Evolutionary conservation across 2,888 invertebrate species (phyloP).

Genomic region (Tridacna crocea): DNA sequence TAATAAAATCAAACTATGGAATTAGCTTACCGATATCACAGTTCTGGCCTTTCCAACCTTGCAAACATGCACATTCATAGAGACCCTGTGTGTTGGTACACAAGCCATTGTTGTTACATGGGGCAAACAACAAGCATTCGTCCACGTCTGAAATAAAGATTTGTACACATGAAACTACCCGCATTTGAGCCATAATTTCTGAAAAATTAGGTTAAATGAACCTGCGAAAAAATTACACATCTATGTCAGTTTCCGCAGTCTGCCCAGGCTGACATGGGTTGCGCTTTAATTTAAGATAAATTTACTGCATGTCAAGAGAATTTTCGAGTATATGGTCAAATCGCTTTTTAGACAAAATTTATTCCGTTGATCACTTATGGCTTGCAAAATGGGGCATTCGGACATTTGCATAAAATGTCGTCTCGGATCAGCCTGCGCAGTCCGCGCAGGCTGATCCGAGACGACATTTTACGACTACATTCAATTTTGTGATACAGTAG

Average conservation of each 20-base stretch:
- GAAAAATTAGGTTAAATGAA: not conserved
- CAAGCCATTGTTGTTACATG: constrained; percentile 59
- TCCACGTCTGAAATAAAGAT: constrained; percentile 47
- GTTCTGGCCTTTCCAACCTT: constrained; percentile 12
- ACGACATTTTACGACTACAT: no score
- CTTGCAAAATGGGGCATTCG: no score
- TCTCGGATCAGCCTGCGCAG: no score
- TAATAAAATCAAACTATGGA: no score
- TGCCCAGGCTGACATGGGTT: not conserved
- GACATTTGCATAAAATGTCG: no score
- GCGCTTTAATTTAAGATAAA: not conserved
- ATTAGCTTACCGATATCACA: constrained; percentile 6
- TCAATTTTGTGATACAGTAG: no score
- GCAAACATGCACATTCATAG: constrained; percentile 16
- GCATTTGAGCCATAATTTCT: not conserved
- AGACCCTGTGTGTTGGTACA: constrained; percentile 14
- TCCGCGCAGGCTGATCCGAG: no score
- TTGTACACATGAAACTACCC: no score
- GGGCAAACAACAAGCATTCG: constrained; percentile 51
- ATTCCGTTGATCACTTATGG: no score
- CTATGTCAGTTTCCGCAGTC: not conserved
- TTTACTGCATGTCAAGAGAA: no score
- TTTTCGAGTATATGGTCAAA: no score
- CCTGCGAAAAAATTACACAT: not conserved
- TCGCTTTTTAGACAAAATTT: no score